These are phyloP conservation scores for Amaurobius ferox DNA, from an alignment of 2,888 invertebrate genomes.

Conservation along the genomic window DNA sequence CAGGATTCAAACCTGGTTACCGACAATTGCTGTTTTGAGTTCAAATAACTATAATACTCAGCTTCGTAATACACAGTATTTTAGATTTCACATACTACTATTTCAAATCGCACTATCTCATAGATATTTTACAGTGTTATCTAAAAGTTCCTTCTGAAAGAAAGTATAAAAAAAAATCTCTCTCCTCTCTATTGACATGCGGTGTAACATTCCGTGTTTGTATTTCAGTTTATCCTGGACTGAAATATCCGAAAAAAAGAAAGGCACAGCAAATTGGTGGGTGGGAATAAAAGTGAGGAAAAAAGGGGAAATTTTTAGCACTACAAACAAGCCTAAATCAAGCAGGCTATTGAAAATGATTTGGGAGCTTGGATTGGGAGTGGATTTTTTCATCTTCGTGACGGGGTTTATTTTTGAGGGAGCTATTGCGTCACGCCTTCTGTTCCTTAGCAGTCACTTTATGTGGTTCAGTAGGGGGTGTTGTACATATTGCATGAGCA, in stretches of 20 bases:
- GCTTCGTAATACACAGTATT: too few species aligned
- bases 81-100: too few species aligned
- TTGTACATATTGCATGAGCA: conserved; percentile 14
- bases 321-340: conserved; percentile 66
- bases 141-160: background rate
- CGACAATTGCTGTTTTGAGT: too few species aligned
- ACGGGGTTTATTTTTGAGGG: conserved; percentile 40
- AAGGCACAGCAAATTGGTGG: conserved; percentile 43
- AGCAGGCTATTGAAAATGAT: conserved; percentile 65
- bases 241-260: conserved; percentile 43
- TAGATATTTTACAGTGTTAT: background rate
- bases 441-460: conserved; percentile 51
- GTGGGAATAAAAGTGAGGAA: conserved; percentile 23
- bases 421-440: conserved; percentile 46
- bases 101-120: background rate
- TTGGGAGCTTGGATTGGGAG: conserved; percentile 48
- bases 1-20: too few species aligned
- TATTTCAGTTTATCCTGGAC: conserved; percentile 13
- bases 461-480: background rate
- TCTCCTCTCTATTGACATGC: conserved; percentile 7
- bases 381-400: conserved; percentile 25
- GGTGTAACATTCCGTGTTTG: conserved; percentile 4
- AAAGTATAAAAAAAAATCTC: conserved; percentile 14
- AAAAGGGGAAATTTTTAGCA: conserved; percentile 11
- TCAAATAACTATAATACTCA: too few species aligned